Evolutionary conservation across 2,888 invertebrate species (phyloP), one percentile per base, ranked within the genome.

Genomic region (Tenthredo livida): DNA sequence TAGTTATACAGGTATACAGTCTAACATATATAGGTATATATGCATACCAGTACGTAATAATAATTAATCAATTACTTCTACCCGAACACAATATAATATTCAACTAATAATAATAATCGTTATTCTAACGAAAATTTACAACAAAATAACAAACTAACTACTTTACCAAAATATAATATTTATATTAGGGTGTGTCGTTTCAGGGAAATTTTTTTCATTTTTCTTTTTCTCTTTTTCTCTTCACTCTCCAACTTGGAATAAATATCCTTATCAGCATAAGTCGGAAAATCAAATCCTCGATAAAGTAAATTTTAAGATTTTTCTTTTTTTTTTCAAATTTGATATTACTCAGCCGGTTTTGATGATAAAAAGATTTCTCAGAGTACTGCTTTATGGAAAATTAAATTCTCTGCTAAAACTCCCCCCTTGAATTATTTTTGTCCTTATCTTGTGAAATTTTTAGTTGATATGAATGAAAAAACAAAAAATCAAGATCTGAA

Each of bases 141-240:
- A 61, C 21, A 61, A 54, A 54, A 25, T 61, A 61, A 61, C n/a
- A 61, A 25, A 61, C 61, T 25, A 25, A 25, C 61, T 25, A 61
- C 61, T 17, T 54, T 54, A 61, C 61, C 61, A 61, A 61, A 61
- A 21, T 61, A 61, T 61, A 61, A 61, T 7, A 61, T 61, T 25
- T 61, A 61, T 25, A 61, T 54, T n/a, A 54, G 54, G 54, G 54
- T n/a, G 54, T 54, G n/a, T 54, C n/a, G 54, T 54, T 54, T 54
- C n/a, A 1, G 50, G 7, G 1, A n/a, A 54, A 54, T n/a, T 6
- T 10, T 50, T 1, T 50, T 50, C 1, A 1, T n/a, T 5, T 1
- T 50, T 5, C 1, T 50, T 50, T n/a, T 50, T 50, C 6, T 7
- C 29, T 29, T 29, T 29, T 29, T 29, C 2, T 29, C 29, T 29